Percentiles rank a stretch among this genome's conserved stretches.
phyloP scores from a whole-genome alignment of 1,140 invertebrate genomes.

The Tenebrio molitor region DNA sequence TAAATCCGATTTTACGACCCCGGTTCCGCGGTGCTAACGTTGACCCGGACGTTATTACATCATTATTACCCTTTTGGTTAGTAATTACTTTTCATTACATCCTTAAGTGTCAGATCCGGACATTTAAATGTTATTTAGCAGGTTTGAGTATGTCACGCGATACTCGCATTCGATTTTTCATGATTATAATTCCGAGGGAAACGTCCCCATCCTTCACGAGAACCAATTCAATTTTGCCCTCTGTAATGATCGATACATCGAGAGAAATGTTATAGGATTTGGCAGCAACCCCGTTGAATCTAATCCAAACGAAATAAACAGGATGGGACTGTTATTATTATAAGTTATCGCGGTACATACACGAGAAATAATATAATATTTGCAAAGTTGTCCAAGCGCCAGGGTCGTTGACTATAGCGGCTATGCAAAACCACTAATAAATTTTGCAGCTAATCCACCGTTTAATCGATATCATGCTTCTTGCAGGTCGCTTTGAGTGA shows the following conservation, averaged over 20 bases:
- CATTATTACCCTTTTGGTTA: conserved; percentile 14
- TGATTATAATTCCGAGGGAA: conserved; percentile 7
- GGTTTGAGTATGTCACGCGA: neutral
- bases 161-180: conserved; percentile 9
- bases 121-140: conserved; percentile 2
- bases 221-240: neutral
- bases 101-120: conserved; percentile 28
- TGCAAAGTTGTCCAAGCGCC: too few species aligned
- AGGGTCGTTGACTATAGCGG: neutral
- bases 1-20: conserved; percentile 14
- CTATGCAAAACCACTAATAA: conserved; percentile 5
- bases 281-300: conserved; percentile 6
- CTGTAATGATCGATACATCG: too few species aligned
- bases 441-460: conserved; percentile 12
- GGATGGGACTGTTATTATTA: neutral
- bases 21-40: neutral
- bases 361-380: too few species aligned
- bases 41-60: conserved; percentile 29
- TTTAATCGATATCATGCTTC: conserved; percentile 29
- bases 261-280: too few species aligned
- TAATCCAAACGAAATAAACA: conserved; percentile 20
- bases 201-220: neutral
- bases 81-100: conserved; percentile 28
- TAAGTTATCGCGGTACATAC: neutral
- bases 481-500: conserved; percentile 61